These are phyloP conservation scores for Chrysolina americana DNA, from an alignment of 2,888 invertebrate genomes.

Conservation along the genomic window DNA sequence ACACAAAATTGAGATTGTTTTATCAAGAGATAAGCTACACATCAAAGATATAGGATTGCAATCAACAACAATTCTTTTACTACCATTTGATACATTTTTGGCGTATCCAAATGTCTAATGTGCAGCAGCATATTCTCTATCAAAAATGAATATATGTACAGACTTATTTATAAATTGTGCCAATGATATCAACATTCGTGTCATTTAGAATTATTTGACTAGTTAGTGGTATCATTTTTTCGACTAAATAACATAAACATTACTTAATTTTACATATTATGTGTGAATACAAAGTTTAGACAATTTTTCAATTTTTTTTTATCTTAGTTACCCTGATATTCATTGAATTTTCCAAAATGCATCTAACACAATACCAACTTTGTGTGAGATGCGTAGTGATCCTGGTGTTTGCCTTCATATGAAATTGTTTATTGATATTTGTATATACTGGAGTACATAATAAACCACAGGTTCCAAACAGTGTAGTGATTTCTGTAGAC, in stretches of 20 bases:
- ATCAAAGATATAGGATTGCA: slow-evolving; percentile 4
- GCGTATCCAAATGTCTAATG: background rate
- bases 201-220: slow-evolving; percentile 34
- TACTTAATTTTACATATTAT: background rate
- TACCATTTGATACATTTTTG: background rate
- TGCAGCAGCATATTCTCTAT: background rate
- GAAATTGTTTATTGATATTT: too few relatives aligned
- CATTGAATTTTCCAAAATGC: too few relatives aligned
- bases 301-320: too few relatives aligned
- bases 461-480: too few relatives aligned
- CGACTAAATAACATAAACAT: slow-evolving; percentile 34
- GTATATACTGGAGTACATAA: too few relatives aligned
- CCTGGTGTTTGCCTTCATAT: too few relatives aligned
- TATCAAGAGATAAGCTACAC: slow-evolving; percentile 5
- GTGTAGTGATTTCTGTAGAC: too few relatives aligned
- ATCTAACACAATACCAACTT: too few relatives aligned
- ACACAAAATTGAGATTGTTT: background rate
- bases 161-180: background rate
- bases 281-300: too few relatives aligned
- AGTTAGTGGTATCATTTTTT: slow-evolving; percentile 29
- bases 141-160: slow-evolving; percentile 15
- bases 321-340: too few relatives aligned
- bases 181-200: slow-evolving; percentile 29
- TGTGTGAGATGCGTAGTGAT: too few relatives aligned
- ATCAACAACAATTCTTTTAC: background rate